These are phyloP conservation scores for Acanthococcus lagerstroemiae DNA, from an alignment of 2,888 invertebrate genomes.

Conservation along the genomic window DNA sequence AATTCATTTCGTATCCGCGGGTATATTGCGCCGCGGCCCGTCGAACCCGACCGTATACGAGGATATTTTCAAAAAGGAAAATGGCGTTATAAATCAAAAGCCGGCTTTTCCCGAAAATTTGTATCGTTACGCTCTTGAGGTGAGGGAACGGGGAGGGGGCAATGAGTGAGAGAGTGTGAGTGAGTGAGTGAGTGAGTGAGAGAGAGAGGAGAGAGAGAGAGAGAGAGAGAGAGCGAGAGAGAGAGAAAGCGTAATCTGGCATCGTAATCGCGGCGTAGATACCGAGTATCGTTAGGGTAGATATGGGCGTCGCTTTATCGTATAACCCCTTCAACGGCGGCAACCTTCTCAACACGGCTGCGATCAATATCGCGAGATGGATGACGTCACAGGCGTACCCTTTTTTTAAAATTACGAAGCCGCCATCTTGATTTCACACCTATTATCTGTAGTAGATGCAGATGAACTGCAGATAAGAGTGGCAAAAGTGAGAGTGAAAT, in stretches of 20 bases:
- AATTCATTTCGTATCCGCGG: neutral
- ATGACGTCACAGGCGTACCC: slow-evolving; percentile 26
- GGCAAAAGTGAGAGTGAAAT: slow-evolving; percentile 12
- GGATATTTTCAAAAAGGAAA: neutral
- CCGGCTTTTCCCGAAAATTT: neutral
- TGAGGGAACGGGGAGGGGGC: too few species aligned
- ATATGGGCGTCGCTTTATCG: slow-evolving; percentile 27
- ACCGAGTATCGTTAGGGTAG: slow-evolving; percentile 18
- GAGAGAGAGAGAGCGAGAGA: too few species aligned
- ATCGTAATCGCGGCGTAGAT: slow-evolving; percentile 3
- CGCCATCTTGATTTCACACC: slow-evolving; percentile 29
- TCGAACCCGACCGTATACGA: neutral
- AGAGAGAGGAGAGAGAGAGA: too few species aligned
- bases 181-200: too few species aligned
- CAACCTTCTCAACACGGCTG: slow-evolving; percentile 22
- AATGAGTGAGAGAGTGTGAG: too few species aligned
- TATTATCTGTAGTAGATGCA: slow-evolving; percentile 16
- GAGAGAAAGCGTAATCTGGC: neutral
- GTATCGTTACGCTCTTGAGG: neutral
- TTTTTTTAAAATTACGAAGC: slow-evolving; percentile 12
- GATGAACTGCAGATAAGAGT: slow-evolving; percentile 1
- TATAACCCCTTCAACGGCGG: slow-evolving; percentile 19
- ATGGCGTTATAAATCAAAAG: neutral
- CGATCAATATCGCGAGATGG: slow-evolving; percentile 28
- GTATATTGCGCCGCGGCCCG: neutral